Percentiles rank a stretch among this genome's conserved stretches.
phyloP scores from a whole-genome alignment of 1,140 invertebrate genomes.

The Philopotamus ludificatus region DNA sequence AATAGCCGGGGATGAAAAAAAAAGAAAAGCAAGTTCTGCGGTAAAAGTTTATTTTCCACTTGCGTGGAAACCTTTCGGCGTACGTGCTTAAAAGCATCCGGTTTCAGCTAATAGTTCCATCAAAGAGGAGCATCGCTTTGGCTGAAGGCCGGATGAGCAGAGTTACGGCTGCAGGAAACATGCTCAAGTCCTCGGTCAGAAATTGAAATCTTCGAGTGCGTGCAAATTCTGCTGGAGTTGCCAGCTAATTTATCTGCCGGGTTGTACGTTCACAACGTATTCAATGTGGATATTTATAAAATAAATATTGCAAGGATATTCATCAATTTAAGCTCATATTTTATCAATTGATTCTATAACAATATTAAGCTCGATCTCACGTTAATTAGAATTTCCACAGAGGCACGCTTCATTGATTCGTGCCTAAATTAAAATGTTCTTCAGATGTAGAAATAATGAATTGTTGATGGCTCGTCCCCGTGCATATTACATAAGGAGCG shows the following conservation, averaged over 20 bases:
- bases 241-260: not conserved
- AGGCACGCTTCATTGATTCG: too few relatives aligned
- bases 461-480: too few relatives aligned
- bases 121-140: slow-evolving; percentile 9
- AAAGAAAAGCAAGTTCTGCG: too few relatives aligned
- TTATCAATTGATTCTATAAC: too few relatives aligned
- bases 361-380: too few relatives aligned
- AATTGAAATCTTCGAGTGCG: slow-evolving; percentile 23
- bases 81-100: slow-evolving; percentile 32
- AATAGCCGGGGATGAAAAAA: too few relatives aligned
- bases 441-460: too few relatives aligned
- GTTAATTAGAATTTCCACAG: too few relatives aligned
- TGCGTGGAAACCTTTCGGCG: slow-evolving; percentile 23
- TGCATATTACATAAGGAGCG: too few relatives aligned
- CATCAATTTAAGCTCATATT: not conserved
- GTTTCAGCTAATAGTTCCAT: slow-evolving; percentile 25
- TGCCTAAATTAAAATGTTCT: too few relatives aligned
- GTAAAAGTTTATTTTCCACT: slow-evolving; percentile 23
- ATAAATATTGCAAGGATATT: not conserved
- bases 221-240: not conserved
- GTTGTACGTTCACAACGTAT: not conserved
- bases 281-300: slow-evolving; percentile 15
- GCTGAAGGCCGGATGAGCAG: slow-evolving; percentile 16
- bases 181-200: slow-evolving; percentile 15
- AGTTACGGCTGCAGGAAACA: slow-evolving; percentile 18